Evolutionary conservation across 2,797 vertebrate genomes (phyloP).

Genomic region (Sebastes steindachneri): DNA sequence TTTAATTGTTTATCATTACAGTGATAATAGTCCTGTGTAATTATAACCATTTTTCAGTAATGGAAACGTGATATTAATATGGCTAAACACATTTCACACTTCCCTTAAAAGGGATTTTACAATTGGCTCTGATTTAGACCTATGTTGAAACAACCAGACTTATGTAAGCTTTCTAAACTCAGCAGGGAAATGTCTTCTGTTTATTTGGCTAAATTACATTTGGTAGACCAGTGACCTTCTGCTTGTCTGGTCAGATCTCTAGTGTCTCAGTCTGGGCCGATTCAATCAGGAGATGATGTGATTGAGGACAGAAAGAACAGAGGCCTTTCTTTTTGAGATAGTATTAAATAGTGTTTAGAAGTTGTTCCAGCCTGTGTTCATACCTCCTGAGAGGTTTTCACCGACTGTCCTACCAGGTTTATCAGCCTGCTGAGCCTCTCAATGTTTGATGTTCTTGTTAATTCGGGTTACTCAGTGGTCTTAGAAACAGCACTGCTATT

Average conservation of each 20-base stretch:
- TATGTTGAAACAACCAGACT: neutral
- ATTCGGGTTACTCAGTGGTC: neutral
- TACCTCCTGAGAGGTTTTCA: neutral
- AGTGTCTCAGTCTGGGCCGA: neutral
- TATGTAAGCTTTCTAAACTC: neutral
- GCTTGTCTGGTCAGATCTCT: slow-evolving; percentile 6
- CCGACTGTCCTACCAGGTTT: neutral
- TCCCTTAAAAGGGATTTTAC: neutral
- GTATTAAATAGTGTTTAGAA: neutral
- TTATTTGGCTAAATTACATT: slow-evolving; percentile 30
- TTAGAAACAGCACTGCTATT: neutral
- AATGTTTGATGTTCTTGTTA: neutral
- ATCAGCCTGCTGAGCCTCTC: neutral
- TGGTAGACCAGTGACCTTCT: slow-evolving; percentile 16
- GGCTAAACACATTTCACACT: neutral
- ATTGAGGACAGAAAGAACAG: neutral
- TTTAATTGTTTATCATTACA: slow-evolving; percentile 22
- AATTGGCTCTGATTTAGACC: no score
- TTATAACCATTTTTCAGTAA: neutral
- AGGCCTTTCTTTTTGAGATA: neutral
- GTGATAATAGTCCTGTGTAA: slow-evolving; percentile 2
- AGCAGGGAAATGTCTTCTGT: neutral
- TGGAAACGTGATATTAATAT: neutral
- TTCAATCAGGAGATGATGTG: neutral
- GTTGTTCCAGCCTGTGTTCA: neutral